Evolutionary conservation across 2,797 vertebrate genomes (phyloP).

Genomic region (Darevskia mixta): DNA sequence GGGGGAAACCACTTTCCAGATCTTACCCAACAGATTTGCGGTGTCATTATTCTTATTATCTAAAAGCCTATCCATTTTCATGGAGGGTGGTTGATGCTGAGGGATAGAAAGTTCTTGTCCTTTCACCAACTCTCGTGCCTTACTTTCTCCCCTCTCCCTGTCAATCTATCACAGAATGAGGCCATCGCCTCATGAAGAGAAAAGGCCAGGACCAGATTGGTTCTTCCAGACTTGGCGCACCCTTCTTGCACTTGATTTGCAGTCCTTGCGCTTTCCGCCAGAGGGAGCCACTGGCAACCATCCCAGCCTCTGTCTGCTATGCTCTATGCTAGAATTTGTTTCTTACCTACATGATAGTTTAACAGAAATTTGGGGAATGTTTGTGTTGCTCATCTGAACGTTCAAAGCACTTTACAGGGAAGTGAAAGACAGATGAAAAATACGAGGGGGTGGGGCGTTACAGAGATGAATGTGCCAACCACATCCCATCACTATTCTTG

Average conservation of each 20-base stretch:
- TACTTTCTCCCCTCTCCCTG: background rate
- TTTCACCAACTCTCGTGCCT: background rate
- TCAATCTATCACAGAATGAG: background rate
- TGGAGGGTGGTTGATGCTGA: no score
- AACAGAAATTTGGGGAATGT: background rate
- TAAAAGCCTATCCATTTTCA: background rate
- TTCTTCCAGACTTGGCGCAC: background rate
- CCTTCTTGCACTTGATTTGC: background rate
- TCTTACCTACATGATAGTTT: background rate
- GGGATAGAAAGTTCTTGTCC: background rate
- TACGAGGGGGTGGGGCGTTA: no score
- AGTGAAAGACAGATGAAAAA: no score
- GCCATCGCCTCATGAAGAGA: background rate
- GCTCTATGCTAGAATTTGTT: background rate
- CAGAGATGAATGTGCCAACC: no score
- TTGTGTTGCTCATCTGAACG: background rate
- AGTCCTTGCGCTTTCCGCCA: background rate
- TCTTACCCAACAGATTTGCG: conserved; percentile 71
- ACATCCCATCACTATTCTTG: no score
- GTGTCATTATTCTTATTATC: background rate
- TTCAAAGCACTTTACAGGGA: background rate
- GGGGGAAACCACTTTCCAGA: conserved; percentile 70
- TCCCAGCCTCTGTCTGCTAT: background rate
- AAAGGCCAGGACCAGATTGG: background rate
- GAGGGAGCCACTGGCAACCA: background rate